Evolutionary conservation across 2,888 invertebrate species (phyloP), one percentile per base, ranked within the genome.

Genomic region (Cylindroiulus punctatus): DNA sequence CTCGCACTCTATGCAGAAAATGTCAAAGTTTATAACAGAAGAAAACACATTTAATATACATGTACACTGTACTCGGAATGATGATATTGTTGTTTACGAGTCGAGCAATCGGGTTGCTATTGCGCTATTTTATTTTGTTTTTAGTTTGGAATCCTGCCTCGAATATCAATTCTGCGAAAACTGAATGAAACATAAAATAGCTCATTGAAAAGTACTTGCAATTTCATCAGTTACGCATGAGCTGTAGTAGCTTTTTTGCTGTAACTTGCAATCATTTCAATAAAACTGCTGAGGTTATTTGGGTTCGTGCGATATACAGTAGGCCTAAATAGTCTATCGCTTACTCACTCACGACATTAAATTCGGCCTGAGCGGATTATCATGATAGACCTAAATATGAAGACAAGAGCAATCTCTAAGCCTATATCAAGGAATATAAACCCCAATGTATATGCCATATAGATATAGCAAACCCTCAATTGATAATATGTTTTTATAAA

Each of bases 381-480:
- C 65, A 26, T 26, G 65, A 52, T n/a, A 26, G 65, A 65, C 65
- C 65, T 26, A 65, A 26, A 65, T 65, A n/a, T 65, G 22, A 26
- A 65, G 12, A 26, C 26, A 26, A 3, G 52, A n/a, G n/a, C n/a
- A 19, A 52, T 52, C n/a, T n/a, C 10, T n/a, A n/a, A n/a, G n/a
- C n/a, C n/a, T 65, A 65, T 44, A 44, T 12, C 44, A 14, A 44
- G 44, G 1, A 44, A 26, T 12, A 26, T 26, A 65, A 65, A 65
- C 65, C 65, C 26, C n/a, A 65, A 65, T 26, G 26, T 65, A 10
- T 65, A 65, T 65, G 5, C 65, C 26, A 10, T 26, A 26, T 7
- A 65, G 65, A 65, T 65, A 65, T 65, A 65, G 26, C 10, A 65
- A 65, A 65, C 65, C 26, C 65, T 52, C 65, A 65, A 65, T 65